Base-by-base conservation (phyloP, 2,888 invertebrate species). In the Synergus itoensis region DNA sequence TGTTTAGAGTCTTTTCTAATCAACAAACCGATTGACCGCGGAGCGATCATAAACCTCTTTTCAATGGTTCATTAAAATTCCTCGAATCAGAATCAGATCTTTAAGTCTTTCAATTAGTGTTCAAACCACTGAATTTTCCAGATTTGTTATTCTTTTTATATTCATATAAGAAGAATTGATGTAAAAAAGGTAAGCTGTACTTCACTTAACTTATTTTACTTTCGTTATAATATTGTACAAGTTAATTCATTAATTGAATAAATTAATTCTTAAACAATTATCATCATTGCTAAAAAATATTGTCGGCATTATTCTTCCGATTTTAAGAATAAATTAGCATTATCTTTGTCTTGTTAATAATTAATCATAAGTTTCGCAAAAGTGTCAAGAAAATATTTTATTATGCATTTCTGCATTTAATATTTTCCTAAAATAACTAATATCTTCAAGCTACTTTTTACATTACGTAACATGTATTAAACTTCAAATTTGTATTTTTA, bases 11-110 rank as follows among this genome's bases (percentile, higher is more conserved):
- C 36, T 53, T 28, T 73, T 73, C 16, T 4, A 16, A 40, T 73
- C 9, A 36, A 73, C 48, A 45, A 73, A 16, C 28, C 36, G 21
- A 53, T 73, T 11, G 73, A 73, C 36, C 9, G 28, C 11, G n/a
- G 16, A 73, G 48, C 53, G 9, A 73, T 73, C 48, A 36, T 73
- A 73, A 69, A 73, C 28, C 16, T 53, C 2, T 53, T 45, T 11
- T 73, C 12, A 21, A 60, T 60, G 12, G 60, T 11, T 21, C 60
- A 60, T 60, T 60, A 60, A 21, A 21, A 60, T n/a, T n/a, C 21
- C 21, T 21, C 18, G 5, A 60, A 60, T 21, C 21, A 4, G 21
- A 60, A 21, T 12, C 4, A 60, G 18, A 60, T 60, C 5, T 60
- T 21, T 60, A 12, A 12, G 21, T 21, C 12, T 21, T 60, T 60